A percentile compares a stretch with the other conserved stretches of the same genome.
Conservation (phyloP, 2,113 vertebrate species). For the Ellobius talpinus region DNA sequence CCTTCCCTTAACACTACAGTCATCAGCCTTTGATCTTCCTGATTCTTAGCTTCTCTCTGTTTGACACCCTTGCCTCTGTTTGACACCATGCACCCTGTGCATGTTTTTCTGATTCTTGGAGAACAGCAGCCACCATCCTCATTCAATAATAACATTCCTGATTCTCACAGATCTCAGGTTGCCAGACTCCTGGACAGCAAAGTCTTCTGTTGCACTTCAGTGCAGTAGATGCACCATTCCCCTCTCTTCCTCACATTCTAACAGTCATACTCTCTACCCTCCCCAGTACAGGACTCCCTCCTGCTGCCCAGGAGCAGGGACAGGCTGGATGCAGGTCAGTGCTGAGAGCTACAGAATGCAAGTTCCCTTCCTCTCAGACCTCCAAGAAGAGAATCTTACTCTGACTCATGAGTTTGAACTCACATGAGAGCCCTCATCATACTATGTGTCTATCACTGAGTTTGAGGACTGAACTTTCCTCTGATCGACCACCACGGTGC, state of each 20-base stretch:
- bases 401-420: neutral
- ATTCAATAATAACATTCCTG: neutral
- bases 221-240: neutral
- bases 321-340: neutral
- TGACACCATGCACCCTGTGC: neutral
- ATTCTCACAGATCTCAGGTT: neutral
- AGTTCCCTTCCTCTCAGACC: neutral
- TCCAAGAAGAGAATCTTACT: neutral
- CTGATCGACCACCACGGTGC: neutral
- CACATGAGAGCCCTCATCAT: neutral
- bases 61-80: neutral
- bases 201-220: no score
- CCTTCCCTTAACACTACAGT: neutral
- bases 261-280: neutral
- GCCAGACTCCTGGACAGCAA: neutral
- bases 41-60: neutral
- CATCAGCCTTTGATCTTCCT: neutral
- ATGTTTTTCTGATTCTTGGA: neutral
- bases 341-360: neutral
- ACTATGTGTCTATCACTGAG: neutral
- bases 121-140: neutral
- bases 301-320: neutral
- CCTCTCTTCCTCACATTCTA: neutral
- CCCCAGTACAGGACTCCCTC: neutral
- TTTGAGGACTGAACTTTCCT: neutral